These are phyloP conservation scores for Eurytoma adleriae DNA, from an alignment of 2,888 invertebrate genomes.

Conservation along the genomic window DNA sequence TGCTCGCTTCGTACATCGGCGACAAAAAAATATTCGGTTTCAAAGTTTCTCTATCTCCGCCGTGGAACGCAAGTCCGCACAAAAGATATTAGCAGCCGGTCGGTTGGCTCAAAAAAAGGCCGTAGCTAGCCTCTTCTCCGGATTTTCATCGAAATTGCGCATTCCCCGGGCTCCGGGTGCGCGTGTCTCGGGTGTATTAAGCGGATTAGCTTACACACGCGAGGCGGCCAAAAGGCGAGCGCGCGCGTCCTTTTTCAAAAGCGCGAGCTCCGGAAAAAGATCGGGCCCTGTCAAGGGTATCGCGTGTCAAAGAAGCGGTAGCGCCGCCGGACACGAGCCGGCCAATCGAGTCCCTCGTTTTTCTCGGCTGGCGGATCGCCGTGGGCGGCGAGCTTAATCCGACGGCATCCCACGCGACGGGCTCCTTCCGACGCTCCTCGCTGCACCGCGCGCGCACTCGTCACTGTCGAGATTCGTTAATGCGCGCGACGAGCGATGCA, in stretches of 20 bases:
- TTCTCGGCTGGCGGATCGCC: constrained; percentile 34
- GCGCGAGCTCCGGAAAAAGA: constrained; percentile 12
- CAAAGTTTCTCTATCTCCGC: background rate
- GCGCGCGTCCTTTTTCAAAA: constrained; percentile 52
- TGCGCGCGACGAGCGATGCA: constrained; percentile 20
- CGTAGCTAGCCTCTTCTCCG: background rate
- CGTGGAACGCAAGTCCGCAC: too few relatives aligned
- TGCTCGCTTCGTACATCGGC: too few relatives aligned
- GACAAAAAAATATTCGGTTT: background rate
- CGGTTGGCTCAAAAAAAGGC: background rate
- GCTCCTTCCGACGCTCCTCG: constrained; percentile 38
- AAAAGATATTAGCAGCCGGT: constrained; percentile 3
- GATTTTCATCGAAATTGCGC: constrained; percentile 45
- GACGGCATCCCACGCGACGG: constrained; percentile 7
- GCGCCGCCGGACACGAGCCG: constrained; percentile 1
- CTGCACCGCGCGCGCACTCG: constrained; percentile 23
- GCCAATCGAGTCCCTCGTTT: constrained; percentile 23
- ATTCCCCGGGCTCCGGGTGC: constrained; percentile 12
- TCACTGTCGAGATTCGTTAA: constrained; percentile 30
- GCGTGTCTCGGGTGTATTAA: constrained; percentile 27
- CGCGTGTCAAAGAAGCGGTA: constrained; percentile 52
- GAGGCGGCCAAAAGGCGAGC: constrained; percentile 24
- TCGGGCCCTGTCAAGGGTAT: constrained; percentile 46
- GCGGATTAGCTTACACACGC: constrained; percentile 51
- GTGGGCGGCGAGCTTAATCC: constrained; percentile 43